Evolutionary conservation across 2,113 vertebrate genomes (phyloP), one percentile per base, ranked within the genome.

Genomic region (Pongo abelii): DNA sequence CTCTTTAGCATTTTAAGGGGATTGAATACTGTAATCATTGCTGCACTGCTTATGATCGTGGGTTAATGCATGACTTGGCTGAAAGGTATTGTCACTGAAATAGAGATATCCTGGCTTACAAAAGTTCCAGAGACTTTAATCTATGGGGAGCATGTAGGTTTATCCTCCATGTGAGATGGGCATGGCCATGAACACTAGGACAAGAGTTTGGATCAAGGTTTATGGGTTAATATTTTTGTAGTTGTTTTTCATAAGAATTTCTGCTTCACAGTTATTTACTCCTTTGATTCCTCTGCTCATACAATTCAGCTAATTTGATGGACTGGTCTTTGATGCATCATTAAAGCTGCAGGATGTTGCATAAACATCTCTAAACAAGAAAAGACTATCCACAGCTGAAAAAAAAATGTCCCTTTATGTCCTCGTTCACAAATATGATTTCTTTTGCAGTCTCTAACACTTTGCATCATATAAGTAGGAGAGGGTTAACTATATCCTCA

Each of bases 101-200:
- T 20, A 7, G 50, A 23, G 18, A 59, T 6, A 30, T 8, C 2
- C 11, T 7, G 3, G 3, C 40, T 46, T 55, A 13, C 11, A 12
- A 22, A 40, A 23, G 25, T 2, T 17, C 4, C n/a, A 20, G n/a
- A 38, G 11, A 10, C 23, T 61, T 46, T 22, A 13, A 12, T 32
- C 79, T 23, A 0, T 12, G 4, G n/a, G 4, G 5, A 25, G 2
- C 1, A 0, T 46, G 1, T 3, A 20, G 48, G 32, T 55, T 14
- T 67, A 6, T 16, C 2, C 38, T 11, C 50, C 14, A 0, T 23
- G 74, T 20, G 8, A 86, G 12, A 3, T 20, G 64, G 50, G 2
- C 8, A 8, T 11, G 20, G 12, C 22, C 43, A 3, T 14, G 52
- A 57, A 1, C 20, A 25, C 17, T 6, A 32, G 17, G 16, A 18